Percentiles rank a stretch among this genome's conserved stretches.
These are phyloP conservation scores for Melieria omissa DNA, from an alignment of 2,888 invertebrate species.

Conservation along the genomic window DNA sequence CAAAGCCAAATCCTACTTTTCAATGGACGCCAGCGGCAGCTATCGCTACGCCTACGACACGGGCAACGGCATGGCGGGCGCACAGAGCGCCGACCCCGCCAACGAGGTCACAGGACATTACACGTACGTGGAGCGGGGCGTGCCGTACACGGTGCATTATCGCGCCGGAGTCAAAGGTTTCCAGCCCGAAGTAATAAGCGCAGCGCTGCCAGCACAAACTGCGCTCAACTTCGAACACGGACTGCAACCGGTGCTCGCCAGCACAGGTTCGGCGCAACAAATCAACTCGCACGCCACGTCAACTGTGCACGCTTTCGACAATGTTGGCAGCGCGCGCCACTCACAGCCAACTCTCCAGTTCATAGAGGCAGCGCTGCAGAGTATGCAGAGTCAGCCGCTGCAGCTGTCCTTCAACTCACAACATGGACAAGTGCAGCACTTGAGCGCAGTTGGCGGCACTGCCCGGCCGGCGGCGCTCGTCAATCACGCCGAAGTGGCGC, in stretches of 20 bases:
- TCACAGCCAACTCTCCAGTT: conserved; percentile 38
- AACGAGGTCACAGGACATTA: conserved; percentile 49
- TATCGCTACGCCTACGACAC: conserved; percentile 64
- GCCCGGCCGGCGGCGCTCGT: conserved; percentile 21
- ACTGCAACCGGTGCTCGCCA: neutral
- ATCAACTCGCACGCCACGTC: neutral
- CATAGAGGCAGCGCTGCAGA: conserved; percentile 47
- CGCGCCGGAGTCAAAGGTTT: conserved; percentile 44
- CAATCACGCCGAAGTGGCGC: conserved; percentile 29
- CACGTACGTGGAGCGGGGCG: conserved; percentile 43
- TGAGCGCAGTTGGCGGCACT: neutral
- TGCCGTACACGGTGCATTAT: conserved; percentile 45
- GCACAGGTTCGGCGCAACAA: conserved; percentile 18
- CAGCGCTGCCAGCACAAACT: neutral
- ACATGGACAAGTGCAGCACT: conserved; percentile 34
- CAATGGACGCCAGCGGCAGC: conserved; percentile 63
- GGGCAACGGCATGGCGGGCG: conserved; percentile 59
- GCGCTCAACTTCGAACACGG: neutral
- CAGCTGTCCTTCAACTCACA: conserved; percentile 36
- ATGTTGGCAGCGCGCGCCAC: conserved; percentile 17
- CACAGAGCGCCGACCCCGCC: conserved; percentile 55
- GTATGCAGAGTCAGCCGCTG: conserved; percentile 40
- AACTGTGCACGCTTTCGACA: neutral
- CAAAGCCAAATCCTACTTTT: conserved; percentile 55
- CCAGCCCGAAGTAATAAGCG: conserved; percentile 42